phyloP scores from a whole-genome alignment of 64 coral and sea anemone species.

The Montipora cactus region DNA sequence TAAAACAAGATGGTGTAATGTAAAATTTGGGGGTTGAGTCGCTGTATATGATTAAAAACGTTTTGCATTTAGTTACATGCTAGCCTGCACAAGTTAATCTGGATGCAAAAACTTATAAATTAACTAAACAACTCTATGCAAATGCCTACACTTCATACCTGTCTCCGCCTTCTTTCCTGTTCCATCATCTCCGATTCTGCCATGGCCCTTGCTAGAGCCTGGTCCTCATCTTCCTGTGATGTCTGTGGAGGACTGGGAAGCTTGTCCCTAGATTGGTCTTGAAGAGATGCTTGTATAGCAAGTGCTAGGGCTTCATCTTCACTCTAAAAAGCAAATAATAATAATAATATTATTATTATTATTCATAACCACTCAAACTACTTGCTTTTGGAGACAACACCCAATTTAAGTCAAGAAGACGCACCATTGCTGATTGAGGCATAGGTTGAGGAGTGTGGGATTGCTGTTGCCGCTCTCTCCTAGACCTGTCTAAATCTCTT shows the following conservation, averaged over 20 bases:
- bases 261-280: conserved; percentile 16
- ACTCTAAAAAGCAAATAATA: conserved; percentile 60
- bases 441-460: conserved; percentile 11
- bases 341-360: not conserved
- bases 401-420: not conserved
- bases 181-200: conserved; percentile 93
- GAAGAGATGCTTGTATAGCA: conserved; percentile 94
- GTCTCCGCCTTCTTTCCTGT: conserved; percentile 56
- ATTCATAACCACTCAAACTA: too few species aligned
- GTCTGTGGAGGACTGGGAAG: conserved; percentile 56
- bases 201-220: conserved; percentile 89
- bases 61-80: too few species aligned
- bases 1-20: too few species aligned
- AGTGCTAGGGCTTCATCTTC: conserved; percentile 97
- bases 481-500: conserved; percentile 75
- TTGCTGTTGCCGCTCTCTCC: conserved; percentile 25
- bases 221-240: conserved; percentile 89
- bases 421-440: conserved; percentile 31
- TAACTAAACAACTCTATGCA: too few species aligned
- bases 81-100: too few species aligned
- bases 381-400: too few species aligned
- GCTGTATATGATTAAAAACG: too few species aligned
- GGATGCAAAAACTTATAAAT: too few species aligned
- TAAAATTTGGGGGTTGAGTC: too few species aligned
- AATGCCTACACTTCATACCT: not conserved